Evolutionary conservation across 2,888 invertebrate species (phyloP).

Genomic region (Eustalomyia histrio): DNA sequence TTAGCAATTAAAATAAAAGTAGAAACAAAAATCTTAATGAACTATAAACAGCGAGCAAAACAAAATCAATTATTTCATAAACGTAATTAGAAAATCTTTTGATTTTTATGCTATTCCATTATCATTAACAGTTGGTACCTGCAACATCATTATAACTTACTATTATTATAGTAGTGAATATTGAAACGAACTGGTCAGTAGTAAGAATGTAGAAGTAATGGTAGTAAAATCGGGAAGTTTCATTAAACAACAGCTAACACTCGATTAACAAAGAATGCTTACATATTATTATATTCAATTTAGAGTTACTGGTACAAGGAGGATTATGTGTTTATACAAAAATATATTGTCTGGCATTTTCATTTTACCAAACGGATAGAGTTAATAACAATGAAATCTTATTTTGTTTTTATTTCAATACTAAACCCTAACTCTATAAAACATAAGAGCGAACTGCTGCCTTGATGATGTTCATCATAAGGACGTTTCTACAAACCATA

Average conservation of each 20-base stretch:
- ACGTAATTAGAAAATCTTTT: constrained; percentile 9
- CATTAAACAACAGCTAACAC: neutral
- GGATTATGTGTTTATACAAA: too few species aligned
- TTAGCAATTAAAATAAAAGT: constrained; percentile 3
- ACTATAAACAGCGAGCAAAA: neutral
- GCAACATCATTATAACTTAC: constrained; percentile 15
- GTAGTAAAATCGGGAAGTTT: neutral
- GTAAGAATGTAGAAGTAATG: neutral
- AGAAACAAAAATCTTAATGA: neutral
- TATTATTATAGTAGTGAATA: neutral
- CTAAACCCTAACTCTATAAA: neutral
- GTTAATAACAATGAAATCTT: constrained; percentile 16
- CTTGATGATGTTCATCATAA: constrained; percentile 18
- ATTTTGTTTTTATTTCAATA: neutral
- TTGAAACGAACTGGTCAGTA: neutral
- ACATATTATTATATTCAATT: too few species aligned
- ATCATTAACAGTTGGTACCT: constrained; percentile 28
- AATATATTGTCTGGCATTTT: too few species aligned
- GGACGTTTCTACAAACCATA: neutral
- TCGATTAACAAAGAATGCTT: neutral
- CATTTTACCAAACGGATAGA: neutral
- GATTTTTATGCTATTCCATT: constrained; percentile 1
- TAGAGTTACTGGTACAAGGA: too few species aligned
- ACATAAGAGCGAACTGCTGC: neutral
- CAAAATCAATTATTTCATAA: constrained; percentile 22